Conservation (phyloP, 2,888 invertebrate genomes). For the Nebria brevicollis region DNA sequence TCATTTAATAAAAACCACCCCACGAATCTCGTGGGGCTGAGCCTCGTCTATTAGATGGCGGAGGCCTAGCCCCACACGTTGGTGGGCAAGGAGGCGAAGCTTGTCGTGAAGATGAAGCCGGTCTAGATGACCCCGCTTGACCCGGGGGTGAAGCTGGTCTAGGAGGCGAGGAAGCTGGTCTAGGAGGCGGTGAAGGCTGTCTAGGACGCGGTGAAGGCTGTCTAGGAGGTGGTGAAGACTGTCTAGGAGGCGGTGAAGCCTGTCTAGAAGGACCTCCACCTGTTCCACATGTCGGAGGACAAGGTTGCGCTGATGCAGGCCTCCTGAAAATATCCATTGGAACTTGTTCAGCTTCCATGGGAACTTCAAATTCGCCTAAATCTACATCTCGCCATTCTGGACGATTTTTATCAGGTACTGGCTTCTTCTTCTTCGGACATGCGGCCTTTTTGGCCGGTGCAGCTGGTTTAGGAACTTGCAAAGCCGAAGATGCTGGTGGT, state of each 20-base stretch:
- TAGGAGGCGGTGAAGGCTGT: constrained; percentile 9
- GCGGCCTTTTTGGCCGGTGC: background rate
- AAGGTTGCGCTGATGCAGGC: background rate
- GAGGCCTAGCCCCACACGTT: background rate
- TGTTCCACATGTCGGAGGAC: background rate
- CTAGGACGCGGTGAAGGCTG: constrained; percentile 11
- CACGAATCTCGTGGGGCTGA: constrained; percentile 56
- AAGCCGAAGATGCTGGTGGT: background rate
- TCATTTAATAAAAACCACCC: constrained; percentile 53
- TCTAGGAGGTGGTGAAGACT: constrained; percentile 16
- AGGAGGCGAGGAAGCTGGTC: constrained; percentile 36
- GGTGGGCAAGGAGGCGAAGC: constrained; percentile 44
- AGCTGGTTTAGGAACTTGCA: background rate
- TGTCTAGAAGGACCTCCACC: background rate
- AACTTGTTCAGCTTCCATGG: background rate
- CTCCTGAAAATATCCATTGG: background rate
- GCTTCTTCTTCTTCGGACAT: constrained; percentile 20
- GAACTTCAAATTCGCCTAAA: constrained; percentile 7
- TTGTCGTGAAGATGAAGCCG: constrained; percentile 49
- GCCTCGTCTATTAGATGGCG: constrained; percentile 45
- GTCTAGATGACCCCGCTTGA: too few relatives aligned
- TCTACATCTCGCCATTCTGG: constrained; percentile 32
- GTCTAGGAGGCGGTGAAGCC: constrained; percentile 7
- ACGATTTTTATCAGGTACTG: constrained; percentile 15
- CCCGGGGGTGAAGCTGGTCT: constrained; percentile 34